Evolutionary conservation across 1,140 invertebrate genomes (phyloP), one percentile per base, ranked within the genome.

Genomic region (Geopemphigus sp.): DNA sequence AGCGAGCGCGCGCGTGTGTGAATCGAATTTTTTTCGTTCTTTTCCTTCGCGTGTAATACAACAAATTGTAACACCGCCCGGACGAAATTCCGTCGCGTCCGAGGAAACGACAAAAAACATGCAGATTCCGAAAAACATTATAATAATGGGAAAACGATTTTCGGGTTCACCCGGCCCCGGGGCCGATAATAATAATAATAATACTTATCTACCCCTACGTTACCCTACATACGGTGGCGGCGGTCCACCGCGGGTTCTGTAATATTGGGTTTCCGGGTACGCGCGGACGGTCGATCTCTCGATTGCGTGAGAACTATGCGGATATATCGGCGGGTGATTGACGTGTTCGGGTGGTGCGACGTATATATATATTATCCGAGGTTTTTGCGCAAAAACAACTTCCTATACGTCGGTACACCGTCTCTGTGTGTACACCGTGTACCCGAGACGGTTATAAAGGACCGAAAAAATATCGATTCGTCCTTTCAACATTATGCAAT

Each of bases 341-440:
- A 78, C 74, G 29, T 78, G 57, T 45, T 61, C 56, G 57, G 57
- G 32, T 26, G 64, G 32, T 8, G 8, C 32, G 10, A n/a, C 8
- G 5, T 17, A 26, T 61, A 63, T 10, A 29, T 50, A 50, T 50
- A 50, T 50, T 50, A 56, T 56, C n/a, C 57, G 24, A 53, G 68
- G 45, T 78, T 78, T 78, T 78, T 50, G 74, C 74, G 57, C 57
- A 78, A 78, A 78, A 78, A 78, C 74, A 78, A 78, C 74, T 78
- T 78, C 74, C 74, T 78, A 57, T 76, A 39, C 32, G 53, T 39
- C 22, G 17, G 32, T 61, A 22, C 1, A 39, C 32, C 32, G 32
- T 8, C 32, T 39, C 3, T 8, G 3, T 39, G 32, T 8, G 3
- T 39, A 39, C 32, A n/a, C n/a, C n/a, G 32, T 8, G 32, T 39